Evolutionary conservation across 2,113 vertebrate genomes (phyloP).

Genomic region (Lynx canadensis): DNA sequence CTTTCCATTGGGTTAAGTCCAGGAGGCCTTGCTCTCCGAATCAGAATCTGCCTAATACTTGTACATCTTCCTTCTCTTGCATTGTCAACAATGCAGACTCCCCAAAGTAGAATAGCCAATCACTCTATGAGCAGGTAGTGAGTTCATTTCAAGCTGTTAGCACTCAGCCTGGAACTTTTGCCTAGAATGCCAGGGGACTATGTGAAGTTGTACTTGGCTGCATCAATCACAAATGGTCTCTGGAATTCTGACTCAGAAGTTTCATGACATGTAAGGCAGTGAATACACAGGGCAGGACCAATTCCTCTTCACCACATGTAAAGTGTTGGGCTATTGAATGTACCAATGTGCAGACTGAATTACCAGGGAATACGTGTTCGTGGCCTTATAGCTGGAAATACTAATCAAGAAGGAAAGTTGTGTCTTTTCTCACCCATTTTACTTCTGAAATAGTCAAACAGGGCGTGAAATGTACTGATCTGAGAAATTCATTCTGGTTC

Average conservation of each 20-base stretch:
- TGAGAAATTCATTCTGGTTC: not conserved
- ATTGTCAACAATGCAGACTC: not conserved
- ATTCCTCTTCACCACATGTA: not conserved
- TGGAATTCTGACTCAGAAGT: not conserved
- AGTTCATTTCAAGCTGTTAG: not conserved
- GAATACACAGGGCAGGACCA: not conserved
- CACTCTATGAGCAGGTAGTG: not conserved
- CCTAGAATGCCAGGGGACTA: not conserved
- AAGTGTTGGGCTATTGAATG: not conserved
- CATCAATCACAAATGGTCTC: not conserved
- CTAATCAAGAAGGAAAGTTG: not conserved
- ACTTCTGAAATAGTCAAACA: not conserved
- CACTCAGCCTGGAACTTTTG: not conserved
- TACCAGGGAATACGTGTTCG: not conserved
- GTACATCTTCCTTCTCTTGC: not conserved
- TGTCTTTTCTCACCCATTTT: slow-evolving; percentile 25
- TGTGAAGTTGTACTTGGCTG: not conserved
- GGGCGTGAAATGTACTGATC: not conserved
- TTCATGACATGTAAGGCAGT: not conserved
- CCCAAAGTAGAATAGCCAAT: not conserved
- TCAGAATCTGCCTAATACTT: not conserved
- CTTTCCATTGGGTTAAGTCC: not conserved
- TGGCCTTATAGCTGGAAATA: not conserved
- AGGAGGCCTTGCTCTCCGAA: not conserved
- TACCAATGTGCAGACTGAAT: not conserved